Evolutionary conservation across 2,797 vertebrate genomes (phyloP), one percentile per base, ranked within the genome.

Genomic region (Etheostoma perlongum): DNA sequence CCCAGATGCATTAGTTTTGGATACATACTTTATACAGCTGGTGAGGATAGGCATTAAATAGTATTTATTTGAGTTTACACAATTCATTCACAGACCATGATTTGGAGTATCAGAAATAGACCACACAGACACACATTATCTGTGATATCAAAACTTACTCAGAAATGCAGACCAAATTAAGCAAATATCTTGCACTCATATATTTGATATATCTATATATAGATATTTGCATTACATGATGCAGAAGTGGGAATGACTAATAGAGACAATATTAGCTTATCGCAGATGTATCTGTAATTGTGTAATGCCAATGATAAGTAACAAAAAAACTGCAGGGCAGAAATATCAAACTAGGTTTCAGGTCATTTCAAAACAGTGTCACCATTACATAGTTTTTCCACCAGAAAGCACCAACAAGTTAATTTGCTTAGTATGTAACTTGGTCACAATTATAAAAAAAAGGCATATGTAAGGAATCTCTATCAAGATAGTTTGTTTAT

Each of bases 91-190:
- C 6, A 73, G 65, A 44, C 18, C 67, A 66, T 9, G 19, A 68
- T 51, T 33, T 80, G 9, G 49, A 76, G 58, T 63, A 67, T 44
- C 33, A 63, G 36, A 66, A 62, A 57, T 27, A 67, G 49, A 27
- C 23, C 0, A 0, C 2, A 60, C 13, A 66, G n/a, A 30, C 1
- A 30, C 30, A 67, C 25, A 47, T 53, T 62, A 4, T 59, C 19
- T n/a, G 4, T 23, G 11, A 10, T 33, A 25, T 36, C 1, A 21
- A 48, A 48, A 66, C 46, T 21, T 25, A 33, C 44, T 59, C 4
- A 3, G n/a, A 62, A 62, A 67, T 66, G 6, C 36, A 18, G 40
- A 62, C 2, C 0, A 0, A 52, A 21, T 48, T 18, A 70, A 13
- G 13, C 42, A 40, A 11, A 40, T 40, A 40, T 4, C 10, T 40